Conservation (phyloP, 2,113 vertebrate genomes). For the Heptranchias perlo region DNA sequence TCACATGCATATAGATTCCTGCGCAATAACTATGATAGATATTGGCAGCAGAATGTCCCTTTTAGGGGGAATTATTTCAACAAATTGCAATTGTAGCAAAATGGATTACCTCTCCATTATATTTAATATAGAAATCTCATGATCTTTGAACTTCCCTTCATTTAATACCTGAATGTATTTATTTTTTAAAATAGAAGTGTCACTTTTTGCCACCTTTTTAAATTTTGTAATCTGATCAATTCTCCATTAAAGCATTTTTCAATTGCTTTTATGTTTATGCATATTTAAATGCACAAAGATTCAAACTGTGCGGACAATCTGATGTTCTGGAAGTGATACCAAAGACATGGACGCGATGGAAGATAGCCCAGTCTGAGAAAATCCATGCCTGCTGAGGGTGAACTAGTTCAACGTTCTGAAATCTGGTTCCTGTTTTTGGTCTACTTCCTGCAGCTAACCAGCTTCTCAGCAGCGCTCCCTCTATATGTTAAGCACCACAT, state of each 20-base stretch:
- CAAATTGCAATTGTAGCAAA: background rate
- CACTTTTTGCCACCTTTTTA: background rate
- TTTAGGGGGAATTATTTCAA: background rate
- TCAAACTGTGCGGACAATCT: no score
- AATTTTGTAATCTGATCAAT: background rate
- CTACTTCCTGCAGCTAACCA: no score
- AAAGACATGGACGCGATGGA: no score
- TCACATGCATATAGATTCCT: background rate
- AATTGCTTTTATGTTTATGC: background rate
- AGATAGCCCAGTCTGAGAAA: no score
- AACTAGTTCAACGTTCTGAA: no score
- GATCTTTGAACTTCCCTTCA: background rate
- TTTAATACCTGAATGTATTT: background rate
- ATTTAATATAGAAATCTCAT: background rate
- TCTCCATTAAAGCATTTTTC: background rate
- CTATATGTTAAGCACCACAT: no score
- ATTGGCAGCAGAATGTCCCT: constrained; percentile 1
- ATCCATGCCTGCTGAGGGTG: no score
- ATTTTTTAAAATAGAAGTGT: background rate
- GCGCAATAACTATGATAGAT: background rate
- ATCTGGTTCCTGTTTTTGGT: no score
- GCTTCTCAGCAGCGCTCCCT: no score
- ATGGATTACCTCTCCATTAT: background rate
- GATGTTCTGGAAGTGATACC: no score
- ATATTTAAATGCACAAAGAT: background rate